Evolutionary conservation across 2,797 vertebrate species (phyloP), one percentile per base, ranked within the genome.

Genomic region (Catharus ustulatus): DNA sequence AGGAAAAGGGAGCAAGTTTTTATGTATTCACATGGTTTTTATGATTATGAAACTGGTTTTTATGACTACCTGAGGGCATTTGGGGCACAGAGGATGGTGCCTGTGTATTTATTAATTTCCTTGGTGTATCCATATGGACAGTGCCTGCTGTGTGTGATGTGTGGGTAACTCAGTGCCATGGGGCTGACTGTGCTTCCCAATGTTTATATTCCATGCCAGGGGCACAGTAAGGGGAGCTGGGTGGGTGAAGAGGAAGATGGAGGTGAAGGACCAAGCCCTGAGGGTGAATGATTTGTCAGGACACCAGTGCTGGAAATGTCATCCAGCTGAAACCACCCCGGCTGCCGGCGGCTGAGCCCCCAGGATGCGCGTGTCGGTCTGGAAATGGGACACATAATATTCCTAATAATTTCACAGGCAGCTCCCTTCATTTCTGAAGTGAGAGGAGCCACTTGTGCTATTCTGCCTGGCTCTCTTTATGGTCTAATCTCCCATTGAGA

Each of bases 401-500:
- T 84, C 27, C 52, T 96, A 95, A 95, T 94, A 93, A 93, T 97
- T 96, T 95, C 96, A 36, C 62, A 87, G 90, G 49, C 94, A 94
- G 84, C 84, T 97, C 93, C 23, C 27, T 18, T 89, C 45, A 0
- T 75, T 96, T 88, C 84, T 92, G 84, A 90, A 97, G 93, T 74
- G 89, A 97, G 96, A 80, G 91, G 88, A 93, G 87, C 91, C 87
- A 87, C 95, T 96, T 92, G 86, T 95, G 84, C 85, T 89, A 32
- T 94, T 94, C 92, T 0, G 26, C 93, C 69, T 5, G 24, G 30
- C 84, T 80, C 95, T 96, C 93, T 90, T 89, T n/a, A 16, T 87
- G 95, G 42, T 54, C 29, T 96, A 97, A 97, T 95, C 96, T 88
- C 88, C 87, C 92, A 95, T 96, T 96, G 95, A 96, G 95, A 97